These are phyloP conservation scores for Agrochola lota DNA, from an alignment of 2,888 invertebrate species.

Conservation along the genomic window DNA sequence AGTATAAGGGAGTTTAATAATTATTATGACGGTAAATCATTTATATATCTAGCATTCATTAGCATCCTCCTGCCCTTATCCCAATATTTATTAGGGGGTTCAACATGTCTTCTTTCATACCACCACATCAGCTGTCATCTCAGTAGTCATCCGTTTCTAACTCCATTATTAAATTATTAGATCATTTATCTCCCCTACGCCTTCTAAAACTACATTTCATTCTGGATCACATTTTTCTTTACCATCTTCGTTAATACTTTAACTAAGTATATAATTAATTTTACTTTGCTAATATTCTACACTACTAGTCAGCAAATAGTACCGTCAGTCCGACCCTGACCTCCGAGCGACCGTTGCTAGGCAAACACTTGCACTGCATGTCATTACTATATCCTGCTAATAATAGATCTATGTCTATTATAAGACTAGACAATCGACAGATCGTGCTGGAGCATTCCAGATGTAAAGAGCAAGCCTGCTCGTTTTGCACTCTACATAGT, in stretches of 20 bases:
- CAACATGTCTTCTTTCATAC: not conserved
- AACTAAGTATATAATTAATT: not conserved
- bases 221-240: not conserved
- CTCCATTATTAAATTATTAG: not conserved
- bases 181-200: not conserved
- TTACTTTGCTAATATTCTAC: not conserved
- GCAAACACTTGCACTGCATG: conserved; percentile 25
- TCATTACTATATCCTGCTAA: conserved; percentile 35
- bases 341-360: conserved; percentile 11
- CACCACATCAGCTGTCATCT: not conserved
- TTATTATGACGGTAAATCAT: not conserved
- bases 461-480: not conserved
- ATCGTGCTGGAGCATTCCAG: conserved; percentile 11
- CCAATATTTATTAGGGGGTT: not conserved
- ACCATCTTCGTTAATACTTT: not conserved
- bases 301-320: conserved; percentile 20
- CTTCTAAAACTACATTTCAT: too few species aligned
- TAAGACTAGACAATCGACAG: conserved; percentile 7
- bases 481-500: conserved; percentile 2
- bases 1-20: not conserved
- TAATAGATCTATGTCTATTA: conserved; percentile 19
- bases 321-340: conserved; percentile 28
- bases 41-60: not conserved
- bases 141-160: not conserved
- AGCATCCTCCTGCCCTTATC: not conserved